Evolutionary conservation across 2,888 invertebrate genomes (phyloP).

Genomic region (Oithona nana): DNA sequence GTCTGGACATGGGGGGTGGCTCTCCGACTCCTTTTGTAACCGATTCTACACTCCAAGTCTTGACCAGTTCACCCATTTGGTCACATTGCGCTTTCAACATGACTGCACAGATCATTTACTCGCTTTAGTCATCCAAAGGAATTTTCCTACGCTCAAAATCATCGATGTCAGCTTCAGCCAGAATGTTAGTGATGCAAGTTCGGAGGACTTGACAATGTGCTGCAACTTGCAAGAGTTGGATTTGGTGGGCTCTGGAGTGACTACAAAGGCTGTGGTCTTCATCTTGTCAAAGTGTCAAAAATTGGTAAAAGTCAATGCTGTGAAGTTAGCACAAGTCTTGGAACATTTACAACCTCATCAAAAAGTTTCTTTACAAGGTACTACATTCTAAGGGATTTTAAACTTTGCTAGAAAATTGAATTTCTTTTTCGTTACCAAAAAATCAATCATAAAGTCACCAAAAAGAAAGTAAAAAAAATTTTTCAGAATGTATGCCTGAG

Average conservation of each 20-base stretch:
- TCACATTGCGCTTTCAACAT: neutral
- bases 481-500: neutral
- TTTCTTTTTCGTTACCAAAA: neutral
- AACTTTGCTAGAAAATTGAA: too few species aligned
- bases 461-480: too few species aligned
- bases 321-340: neutral
- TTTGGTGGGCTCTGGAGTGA: neutral
- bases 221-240: neutral
- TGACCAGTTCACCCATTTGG: neutral
- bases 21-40: neutral
- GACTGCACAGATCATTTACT: neutral
- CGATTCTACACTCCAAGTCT: neutral
- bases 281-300: neutral
- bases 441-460: neutral
- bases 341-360: too few species aligned
- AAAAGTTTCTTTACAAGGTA: too few species aligned
- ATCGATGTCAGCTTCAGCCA: neutral
- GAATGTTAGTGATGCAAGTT: neutral
- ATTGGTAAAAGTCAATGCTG: neutral
- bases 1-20: neutral
- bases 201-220: neutral
- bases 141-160: neutral
- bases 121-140: neutral
- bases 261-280: neutral
- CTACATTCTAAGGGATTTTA: too few species aligned